phyloP scores from a whole-genome alignment of 2,888 invertebrate genomes.

The Tachina grossa region DNA sequence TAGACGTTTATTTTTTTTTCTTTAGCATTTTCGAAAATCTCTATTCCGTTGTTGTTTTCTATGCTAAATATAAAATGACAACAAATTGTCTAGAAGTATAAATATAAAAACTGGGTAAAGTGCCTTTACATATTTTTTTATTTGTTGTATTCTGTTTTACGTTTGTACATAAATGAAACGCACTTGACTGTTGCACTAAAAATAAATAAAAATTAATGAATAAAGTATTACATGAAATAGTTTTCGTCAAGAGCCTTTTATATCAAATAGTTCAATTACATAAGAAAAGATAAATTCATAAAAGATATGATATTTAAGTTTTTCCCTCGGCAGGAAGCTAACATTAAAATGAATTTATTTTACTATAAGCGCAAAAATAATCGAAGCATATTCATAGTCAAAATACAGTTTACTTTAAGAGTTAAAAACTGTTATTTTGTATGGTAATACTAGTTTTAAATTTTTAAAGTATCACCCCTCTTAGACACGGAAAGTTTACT shows the following conservation, averaged over 20 bases:
- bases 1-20: neutral
- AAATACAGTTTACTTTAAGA: too few species aligned
- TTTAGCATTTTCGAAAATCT: neutral
- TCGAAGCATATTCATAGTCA: too few species aligned
- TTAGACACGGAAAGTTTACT: too few species aligned
- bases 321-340: too few species aligned
- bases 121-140: constrained; percentile 27
- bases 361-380: too few species aligned
- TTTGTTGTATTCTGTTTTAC: constrained; percentile 29
- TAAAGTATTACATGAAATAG: neutral
- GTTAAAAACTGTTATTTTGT: too few species aligned
- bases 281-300: neutral
- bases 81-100: constrained; percentile 63
- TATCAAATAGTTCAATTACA: neutral
- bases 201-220: constrained; percentile 27
- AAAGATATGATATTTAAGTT: neutral
- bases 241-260: neutral
- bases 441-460: too few species aligned
- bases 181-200: constrained; percentile 62
- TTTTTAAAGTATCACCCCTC: too few species aligned
- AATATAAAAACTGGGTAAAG: constrained; percentile 65
- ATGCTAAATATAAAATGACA: constrained; percentile 64
- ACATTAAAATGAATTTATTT: too few species aligned
- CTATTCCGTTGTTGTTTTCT: constrained; percentile 1
- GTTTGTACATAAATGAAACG: constrained; percentile 32